Base-by-base conservation (phyloP, 2,888 invertebrate genomes). In the Cerceris rybyensis region DNA sequence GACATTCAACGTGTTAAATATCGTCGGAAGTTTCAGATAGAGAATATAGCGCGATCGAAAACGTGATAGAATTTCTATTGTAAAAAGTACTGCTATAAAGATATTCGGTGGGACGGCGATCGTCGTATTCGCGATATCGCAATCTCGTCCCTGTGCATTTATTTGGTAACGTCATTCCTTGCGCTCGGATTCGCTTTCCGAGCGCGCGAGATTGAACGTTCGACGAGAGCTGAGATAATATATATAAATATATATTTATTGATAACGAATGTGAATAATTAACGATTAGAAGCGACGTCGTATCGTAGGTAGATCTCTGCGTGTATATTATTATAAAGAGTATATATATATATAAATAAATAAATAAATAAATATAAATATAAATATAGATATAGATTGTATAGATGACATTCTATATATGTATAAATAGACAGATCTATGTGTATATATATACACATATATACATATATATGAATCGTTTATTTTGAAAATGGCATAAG, bases 161-260 rank as follows among this genome's bases (percentile, higher is more conserved):
- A 85, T 80, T 75, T 71, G 28, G 81, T 80, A 87, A 84, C 86
- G 86, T 86, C 88, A 85, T 88, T 88, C 85, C 87, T 80, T 78
- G 81, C 73, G 75, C 70, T 73, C 78, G 69, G 68, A 43, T 39
- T 28, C 60, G 66, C 58, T 49, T 39, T 49, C 59, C 68, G 72
- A 67, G 68, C 72, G 71, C 70, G 74, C 57, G 75, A 66, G 67
- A 84, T 70, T 71, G 70, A 50, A 54, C 73, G 82, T 84, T 87
- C 82, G 80, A 87, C 87, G 82, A 90, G 87, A 89, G 87, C 88
- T 90, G 89, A 90, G 88, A 90, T 82, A 81, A 76, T 90, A 90
- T 91, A 91, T 91, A 89, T 89, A 89, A 90, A 80, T 79, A 76
- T 90, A 90, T 91, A 91, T 91, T 90, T 89, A 89, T 88, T 88